Percentiles rank a stretch among this genome's conserved stretches.
phyloP scores from a whole-genome alignment of 2,888 invertebrate genomes.

The Spilosoma lubricipeda region DNA sequence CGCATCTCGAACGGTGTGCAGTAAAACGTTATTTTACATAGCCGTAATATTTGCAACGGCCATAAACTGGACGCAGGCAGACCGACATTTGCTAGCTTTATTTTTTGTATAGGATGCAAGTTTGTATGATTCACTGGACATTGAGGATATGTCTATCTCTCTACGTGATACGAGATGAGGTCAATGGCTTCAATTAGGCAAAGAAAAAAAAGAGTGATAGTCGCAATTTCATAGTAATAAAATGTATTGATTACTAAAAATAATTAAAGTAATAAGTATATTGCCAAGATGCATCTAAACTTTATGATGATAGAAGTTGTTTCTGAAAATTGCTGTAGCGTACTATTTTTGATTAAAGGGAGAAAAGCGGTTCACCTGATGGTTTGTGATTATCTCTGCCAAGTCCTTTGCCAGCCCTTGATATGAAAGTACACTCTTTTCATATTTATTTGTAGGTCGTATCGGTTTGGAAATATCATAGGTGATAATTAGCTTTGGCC shows the following conservation, averaged over 20 bases:
- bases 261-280: not conserved
- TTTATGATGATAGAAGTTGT: not conserved
- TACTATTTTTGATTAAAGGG: not conserved
- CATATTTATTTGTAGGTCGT: too few relatives aligned
- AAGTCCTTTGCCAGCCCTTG: too few relatives aligned
- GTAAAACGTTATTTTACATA: conserved; percentile 77
- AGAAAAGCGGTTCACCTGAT: not conserved
- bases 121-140: conserved; percentile 23
- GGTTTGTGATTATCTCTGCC: not conserved
- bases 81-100: conserved; percentile 53
- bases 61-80: conserved; percentile 65
- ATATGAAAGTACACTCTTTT: too few relatives aligned
- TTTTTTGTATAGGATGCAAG: conserved; percentile 36
- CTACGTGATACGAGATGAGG: conserved; percentile 1
- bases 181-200: conserved; percentile 5
- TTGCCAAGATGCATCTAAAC: not conserved
- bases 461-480: too few relatives aligned
- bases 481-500: too few relatives aligned
- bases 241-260: not conserved
- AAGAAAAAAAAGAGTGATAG: not conserved
- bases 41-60: conserved; percentile 70
- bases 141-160: conserved; percentile 11
- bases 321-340: not conserved
- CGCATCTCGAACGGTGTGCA: conserved; percentile 60
- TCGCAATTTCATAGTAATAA: not conserved